Conservation (phyloP, 1,140 invertebrate species). For the Drepana arcuata region DNA sequence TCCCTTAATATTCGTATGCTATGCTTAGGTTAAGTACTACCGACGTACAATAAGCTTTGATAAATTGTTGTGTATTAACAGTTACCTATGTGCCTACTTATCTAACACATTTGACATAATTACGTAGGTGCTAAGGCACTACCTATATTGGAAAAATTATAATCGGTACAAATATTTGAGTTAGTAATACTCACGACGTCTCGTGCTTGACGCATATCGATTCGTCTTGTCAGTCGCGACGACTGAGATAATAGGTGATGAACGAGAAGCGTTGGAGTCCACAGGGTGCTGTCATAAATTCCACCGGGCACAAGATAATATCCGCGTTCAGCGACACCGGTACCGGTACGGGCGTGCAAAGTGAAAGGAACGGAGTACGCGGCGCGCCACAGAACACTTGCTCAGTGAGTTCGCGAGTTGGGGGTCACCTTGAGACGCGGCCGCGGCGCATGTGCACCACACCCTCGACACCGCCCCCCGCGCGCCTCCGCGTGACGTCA, state of each 20-base stretch:
- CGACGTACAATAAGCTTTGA: no score
- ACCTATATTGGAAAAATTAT: slow-evolving; percentile 21
- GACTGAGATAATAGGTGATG: slow-evolving; percentile 65
- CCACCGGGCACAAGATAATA: slow-evolving; percentile 36
- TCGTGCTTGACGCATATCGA: slow-evolving; percentile 67
- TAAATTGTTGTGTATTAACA: no score
- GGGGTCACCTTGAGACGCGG: slow-evolving; percentile 61
- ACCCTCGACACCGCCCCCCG: slow-evolving; percentile 40
- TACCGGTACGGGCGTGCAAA: slow-evolving; percentile 43
- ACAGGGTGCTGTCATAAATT: slow-evolving; percentile 64
- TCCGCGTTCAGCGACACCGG: slow-evolving; percentile 47
- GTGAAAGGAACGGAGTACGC: slow-evolving; percentile 55
- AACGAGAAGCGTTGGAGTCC: slow-evolving; percentile 62
- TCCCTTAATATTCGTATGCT: no score
- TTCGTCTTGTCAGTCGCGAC: slow-evolving; percentile 56
- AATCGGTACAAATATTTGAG: slow-evolving; percentile 41
- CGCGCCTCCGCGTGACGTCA: slow-evolving; percentile 26
- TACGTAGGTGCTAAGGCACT: no score
- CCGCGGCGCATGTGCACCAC: slow-evolving; percentile 64
- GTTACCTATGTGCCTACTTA: no score
- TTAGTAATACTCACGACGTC: slow-evolving; percentile 53
- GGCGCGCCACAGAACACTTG: slow-evolving; percentile 38
- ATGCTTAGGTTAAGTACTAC: no score
- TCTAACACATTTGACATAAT: no score
- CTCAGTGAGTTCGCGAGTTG: slow-evolving; percentile 18